phyloP scores from a whole-genome alignment of 2,888 invertebrate genomes.

The Gari tellinella region DNA sequence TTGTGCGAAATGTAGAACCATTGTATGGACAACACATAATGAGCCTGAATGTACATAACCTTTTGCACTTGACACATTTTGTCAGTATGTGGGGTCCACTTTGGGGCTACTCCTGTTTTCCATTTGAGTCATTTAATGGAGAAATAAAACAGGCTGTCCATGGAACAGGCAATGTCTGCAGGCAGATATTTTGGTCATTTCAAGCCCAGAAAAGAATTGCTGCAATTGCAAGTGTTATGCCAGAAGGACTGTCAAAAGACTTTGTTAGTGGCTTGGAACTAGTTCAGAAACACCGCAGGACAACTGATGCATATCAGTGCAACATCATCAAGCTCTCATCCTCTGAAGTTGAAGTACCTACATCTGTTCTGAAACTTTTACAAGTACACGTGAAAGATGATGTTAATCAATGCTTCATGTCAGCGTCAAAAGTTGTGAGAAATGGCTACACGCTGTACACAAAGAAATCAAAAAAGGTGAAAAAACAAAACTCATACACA shows the following conservation, averaged over 20 bases:
- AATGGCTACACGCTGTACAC: too few relatives aligned
- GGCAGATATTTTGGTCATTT: background rate
- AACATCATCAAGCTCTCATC: too few relatives aligned
- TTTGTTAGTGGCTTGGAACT: constrained; percentile 7
- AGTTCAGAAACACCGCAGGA: background rate
- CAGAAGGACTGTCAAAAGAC: constrained; percentile 3
- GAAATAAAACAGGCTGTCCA: constrained; percentile 1
- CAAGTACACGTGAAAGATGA: too few relatives aligned
- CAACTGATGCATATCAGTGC: too few relatives aligned
- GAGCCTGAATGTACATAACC: constrained; percentile 21
- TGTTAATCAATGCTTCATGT: too few relatives aligned
- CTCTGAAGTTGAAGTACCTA: too few relatives aligned
- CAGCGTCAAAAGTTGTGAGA: too few relatives aligned
- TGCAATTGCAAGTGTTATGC: background rate
- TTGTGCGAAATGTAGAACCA: background rate
- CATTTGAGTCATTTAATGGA: constrained; percentile 31
- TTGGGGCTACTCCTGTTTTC: constrained; percentile 38
- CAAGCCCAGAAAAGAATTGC: background rate
- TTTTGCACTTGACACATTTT: constrained; percentile 16
- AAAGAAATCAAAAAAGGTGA: too few relatives aligned
- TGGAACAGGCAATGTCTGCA: constrained; percentile 13
- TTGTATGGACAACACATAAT: constrained; percentile 8
- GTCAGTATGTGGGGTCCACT: constrained; percentile 19
- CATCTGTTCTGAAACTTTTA: too few relatives aligned
- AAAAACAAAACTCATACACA: too few relatives aligned